Base-by-base conservation (phyloP, 1,140 invertebrate species). In the Archivesica marissinica region DNA sequence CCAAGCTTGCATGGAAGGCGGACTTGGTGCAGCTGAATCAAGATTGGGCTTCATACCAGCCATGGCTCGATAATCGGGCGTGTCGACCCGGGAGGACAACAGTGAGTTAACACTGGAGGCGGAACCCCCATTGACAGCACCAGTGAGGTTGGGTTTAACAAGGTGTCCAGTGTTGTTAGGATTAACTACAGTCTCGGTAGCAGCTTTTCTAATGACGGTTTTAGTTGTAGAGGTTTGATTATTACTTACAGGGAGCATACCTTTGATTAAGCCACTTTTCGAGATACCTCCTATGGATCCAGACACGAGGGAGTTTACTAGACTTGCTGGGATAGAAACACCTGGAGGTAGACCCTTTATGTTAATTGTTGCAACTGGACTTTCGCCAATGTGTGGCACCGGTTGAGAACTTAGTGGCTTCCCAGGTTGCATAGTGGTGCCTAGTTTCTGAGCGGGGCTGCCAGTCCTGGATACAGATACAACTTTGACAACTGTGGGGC, bases 1-100 rank as follows among this genome's bases (percentile, higher is more conserved):
- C 90, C 94, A 95, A 4, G 95, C 94, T 59, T 77, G 68, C 11
- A 68, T 15, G 23, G 80, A 61, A 0, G 56, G 38, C 15, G 78
- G 64, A 44, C 66, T 56, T 2, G 25, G 7, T 0, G 80, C 15
- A 59, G 70, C 54, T 1, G 78, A 25, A 17, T 47, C 44, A 23
- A 68, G 54, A 11, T 38, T 52, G 6, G 70, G 54, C 44, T 59
- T 77, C 23, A 61, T 30, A 35, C 56, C 54, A 47, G 56, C 59
- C 35, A 64, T 66, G 30, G 61, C 35, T 25, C 56, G 44, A 13
- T 64, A 44, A 13, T 44, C 33, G 0, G 56, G 56, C 15, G 68
- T 15, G 17, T 72, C 68, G 30, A 44, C 39, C 15, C 20, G 13
- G 20, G 38, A 41, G 1, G 61, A 30, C 4, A 23, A 4, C 0